Evolutionary conservation across 2,113 vertebrate species (phyloP), one percentile per base, ranked within the genome.

Genomic region (Turdus rufiventris): DNA sequence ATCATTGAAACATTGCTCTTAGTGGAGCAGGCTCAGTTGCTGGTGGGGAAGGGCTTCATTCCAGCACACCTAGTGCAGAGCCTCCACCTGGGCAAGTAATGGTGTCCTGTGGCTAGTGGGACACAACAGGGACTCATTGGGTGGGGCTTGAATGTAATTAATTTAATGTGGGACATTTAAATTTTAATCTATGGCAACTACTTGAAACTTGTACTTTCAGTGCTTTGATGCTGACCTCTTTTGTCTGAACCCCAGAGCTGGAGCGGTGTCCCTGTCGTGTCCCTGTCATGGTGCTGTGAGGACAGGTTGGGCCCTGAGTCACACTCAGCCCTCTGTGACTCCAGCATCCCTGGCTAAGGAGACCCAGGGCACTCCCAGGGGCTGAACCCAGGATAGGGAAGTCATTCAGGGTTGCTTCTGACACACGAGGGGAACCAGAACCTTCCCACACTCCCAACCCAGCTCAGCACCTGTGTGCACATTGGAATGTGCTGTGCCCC

Each of bases 401-500:
- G 19, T 54, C 18, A 18, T 20, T 85, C 36, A 36, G 21, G 23
- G 51, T 68, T 73, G 68, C 23, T 51, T 73, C 29, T 82, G 79
- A 8, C 19, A 20, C 1, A 31, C 0, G 0, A 60, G 14, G 26
- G 33, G 31, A 77, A 3, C 53, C 28, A 34, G 48, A 43, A 47
- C 53, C 29, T 40, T 25, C n/a, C 40, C 19, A 4, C 31, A 4
- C 40, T n/a, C 23, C 25, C 50, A 28, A 0, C n/a, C 45, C 28
- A 5, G 40, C 60, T 77, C 20, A 25, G 65, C 57, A 26, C 29
- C 36, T 3, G 0, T 21, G 54, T 3, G 7, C 26, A 6, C 3
- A 0, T 18, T 0, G 0, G 11, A 18, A 12, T 8, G 54, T 61
- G 67, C 74, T 73, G 21, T 73, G 63, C 19, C n/a, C 7, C 2